Evolutionary conservation across 2,113 vertebrate genomes (phyloP).

Genomic region (Elachura formosa): DNA sequence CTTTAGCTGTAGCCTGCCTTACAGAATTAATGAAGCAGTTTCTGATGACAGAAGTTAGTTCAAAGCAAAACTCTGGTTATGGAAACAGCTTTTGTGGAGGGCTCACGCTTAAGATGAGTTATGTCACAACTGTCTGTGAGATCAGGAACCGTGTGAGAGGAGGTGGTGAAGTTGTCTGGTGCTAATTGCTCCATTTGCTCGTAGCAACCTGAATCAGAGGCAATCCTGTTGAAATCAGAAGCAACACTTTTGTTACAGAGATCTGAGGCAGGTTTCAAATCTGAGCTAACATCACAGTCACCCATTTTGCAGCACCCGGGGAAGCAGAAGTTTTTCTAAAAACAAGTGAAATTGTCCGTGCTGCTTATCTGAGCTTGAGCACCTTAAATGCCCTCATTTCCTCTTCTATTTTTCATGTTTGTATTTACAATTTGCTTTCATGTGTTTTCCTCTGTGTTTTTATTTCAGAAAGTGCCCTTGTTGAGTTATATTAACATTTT

Average conservation of each 20-base stretch:
- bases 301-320: not conserved
- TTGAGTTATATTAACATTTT: conserved; percentile 9
- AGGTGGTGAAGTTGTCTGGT: conserved; percentile 27
- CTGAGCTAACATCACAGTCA: not conserved
- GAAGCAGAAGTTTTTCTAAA: not conserved
- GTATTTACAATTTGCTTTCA: not conserved
- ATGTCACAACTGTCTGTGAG: conserved; percentile 33
- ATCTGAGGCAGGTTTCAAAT: not conserved
- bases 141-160: not conserved
- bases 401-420: not conserved
- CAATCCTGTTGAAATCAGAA: not conserved
- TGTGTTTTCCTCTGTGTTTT: not conserved
- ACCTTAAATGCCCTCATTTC: not conserved
- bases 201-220: not conserved
- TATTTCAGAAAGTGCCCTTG: not conserved
- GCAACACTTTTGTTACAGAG: not conserved
- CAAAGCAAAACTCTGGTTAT: conserved; percentile 18
- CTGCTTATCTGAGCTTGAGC: not conserved
- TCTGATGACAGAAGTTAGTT: conserved; percentile 28
- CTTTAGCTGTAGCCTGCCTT: not conserved
- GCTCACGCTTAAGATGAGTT: not conserved
- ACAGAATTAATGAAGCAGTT: conserved; percentile 21
- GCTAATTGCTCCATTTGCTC: conserved; percentile 42
- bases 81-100: conserved; percentile 31
- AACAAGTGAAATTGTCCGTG: not conserved